Conservation (phyloP, 2,113 vertebrate species). For the Notothenia rossii region DNA sequence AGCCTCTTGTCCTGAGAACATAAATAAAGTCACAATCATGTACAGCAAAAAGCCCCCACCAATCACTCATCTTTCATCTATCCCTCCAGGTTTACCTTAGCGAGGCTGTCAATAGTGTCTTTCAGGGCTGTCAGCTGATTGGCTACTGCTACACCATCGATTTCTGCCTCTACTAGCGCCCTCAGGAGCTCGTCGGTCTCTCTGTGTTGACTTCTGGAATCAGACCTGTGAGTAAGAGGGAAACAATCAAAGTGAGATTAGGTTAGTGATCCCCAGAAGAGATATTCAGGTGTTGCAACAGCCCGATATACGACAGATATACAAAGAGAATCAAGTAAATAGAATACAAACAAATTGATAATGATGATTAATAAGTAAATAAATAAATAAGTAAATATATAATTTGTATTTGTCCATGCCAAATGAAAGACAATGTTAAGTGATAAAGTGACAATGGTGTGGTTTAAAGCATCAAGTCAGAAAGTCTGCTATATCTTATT, state of each 20-base stretch:
- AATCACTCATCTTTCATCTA: background rate
- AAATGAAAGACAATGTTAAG: no score
- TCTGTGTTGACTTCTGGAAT: slow-evolving; percentile 81
- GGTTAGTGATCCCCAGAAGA: background rate
- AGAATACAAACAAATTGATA: no score
- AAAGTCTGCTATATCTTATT: no score
- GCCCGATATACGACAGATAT: no score
- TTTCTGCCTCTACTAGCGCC: slow-evolving; percentile 90
- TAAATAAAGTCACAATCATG: background rate
- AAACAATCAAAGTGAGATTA: background rate
- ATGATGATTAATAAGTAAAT: background rate
- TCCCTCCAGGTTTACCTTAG: slow-evolving; percentile 74
- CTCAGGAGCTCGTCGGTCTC: slow-evolving; percentile 88
- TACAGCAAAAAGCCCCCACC: background rate
- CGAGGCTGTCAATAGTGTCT: slow-evolving; percentile 84
- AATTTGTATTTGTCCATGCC: no score
- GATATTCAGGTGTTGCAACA: background rate
- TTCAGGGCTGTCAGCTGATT: slow-evolving; percentile 89
- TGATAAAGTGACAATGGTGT: no score
- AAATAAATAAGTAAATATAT: background rate
- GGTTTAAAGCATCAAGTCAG: no score
- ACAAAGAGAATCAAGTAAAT: no score
- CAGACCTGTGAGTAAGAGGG: slow-evolving; percentile 21
- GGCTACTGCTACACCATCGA: slow-evolving; percentile 89
- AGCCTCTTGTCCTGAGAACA: slow-evolving; percentile 86